phyloP scores from a whole-genome alignment of 30 jellyfish, hydroid and myxozoan genomes.

The Phacellophora camtschatica region DNA sequence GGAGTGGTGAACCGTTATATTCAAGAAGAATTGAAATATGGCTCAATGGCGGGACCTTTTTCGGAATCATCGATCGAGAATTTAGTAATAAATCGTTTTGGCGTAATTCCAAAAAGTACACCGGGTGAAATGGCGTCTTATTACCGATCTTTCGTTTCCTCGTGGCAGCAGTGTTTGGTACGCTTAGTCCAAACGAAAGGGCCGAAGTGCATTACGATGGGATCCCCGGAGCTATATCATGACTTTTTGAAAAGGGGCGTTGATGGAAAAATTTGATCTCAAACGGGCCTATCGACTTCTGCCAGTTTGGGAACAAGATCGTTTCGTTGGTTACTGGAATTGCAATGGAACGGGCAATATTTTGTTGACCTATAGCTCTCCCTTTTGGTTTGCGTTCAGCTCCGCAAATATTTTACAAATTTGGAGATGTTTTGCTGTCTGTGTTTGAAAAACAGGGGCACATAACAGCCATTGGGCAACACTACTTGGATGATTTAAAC shows the following conservation, averaged over 20 bases:
- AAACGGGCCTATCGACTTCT: constrained; percentile 66
- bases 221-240: constrained; percentile 58
- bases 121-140: constrained; percentile 75
- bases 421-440: constrained; percentile 67
- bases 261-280: constrained; percentile 64
- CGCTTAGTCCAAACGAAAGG: constrained; percentile 34
- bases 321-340: constrained; percentile 34
- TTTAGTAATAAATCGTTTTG: constrained; percentile 56
- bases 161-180: constrained; percentile 45
- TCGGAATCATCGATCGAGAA: constrained; percentile 20
- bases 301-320: constrained; percentile 30
- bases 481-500: background rate
- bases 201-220: constrained; percentile 64
- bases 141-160: constrained; percentile 76
- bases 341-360: constrained; percentile 49
- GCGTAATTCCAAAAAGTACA: constrained; percentile 73
- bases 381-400: constrained; percentile 83
- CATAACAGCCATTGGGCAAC: background rate
- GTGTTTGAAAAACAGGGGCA: background rate
- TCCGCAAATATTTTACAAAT: constrained; percentile 53
- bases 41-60: constrained; percentile 78
- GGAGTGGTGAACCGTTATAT: constrained; percentile 26
- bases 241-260: constrained; percentile 36
- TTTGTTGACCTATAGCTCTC: constrained; percentile 65
- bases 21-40: constrained; percentile 28